Evolutionary conservation across 2,888 invertebrate species (phyloP).

Genomic region (Trissoscelio sp.): DNA sequence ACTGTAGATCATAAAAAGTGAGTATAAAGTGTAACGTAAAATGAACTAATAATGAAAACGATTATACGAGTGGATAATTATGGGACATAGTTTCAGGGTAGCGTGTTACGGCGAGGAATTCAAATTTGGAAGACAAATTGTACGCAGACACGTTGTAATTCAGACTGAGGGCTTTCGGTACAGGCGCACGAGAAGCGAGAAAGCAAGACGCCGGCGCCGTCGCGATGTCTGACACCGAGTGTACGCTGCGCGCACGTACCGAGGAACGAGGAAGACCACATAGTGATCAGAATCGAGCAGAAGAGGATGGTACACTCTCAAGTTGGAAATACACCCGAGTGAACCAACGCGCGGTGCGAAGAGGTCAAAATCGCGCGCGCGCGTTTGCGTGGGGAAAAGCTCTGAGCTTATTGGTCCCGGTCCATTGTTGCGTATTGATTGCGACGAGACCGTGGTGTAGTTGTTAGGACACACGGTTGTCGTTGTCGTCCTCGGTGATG

Average conservation of each 20-base stretch:
- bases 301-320: background rate
- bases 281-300: background rate
- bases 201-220: constrained; percentile 62
- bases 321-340: constrained; percentile 60
- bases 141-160: constrained; percentile 26
- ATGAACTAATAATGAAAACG: background rate
- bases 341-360: constrained; percentile 47
- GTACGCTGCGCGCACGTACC: constrained; percentile 40
- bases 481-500: constrained; percentile 78
- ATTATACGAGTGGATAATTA: background rate
- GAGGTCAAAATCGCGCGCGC: constrained; percentile 75
- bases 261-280: background rate
- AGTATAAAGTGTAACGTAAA: background rate
- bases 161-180: constrained; percentile 28
- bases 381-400: constrained; percentile 82
- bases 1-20: background rate
- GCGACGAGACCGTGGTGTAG: constrained; percentile 80
- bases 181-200: constrained; percentile 42
- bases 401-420: constrained; percentile 83
- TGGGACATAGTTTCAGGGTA: background rate
- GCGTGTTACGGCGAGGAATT: constrained; percentile 16
- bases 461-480: constrained; percentile 80
- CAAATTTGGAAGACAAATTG: constrained; percentile 44
- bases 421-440: constrained; percentile 83
- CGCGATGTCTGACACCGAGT: constrained; percentile 44